These are phyloP conservation scores for Amiota communis DNA, from an alignment of 2,888 invertebrate species.

Conservation along the genomic window DNA sequence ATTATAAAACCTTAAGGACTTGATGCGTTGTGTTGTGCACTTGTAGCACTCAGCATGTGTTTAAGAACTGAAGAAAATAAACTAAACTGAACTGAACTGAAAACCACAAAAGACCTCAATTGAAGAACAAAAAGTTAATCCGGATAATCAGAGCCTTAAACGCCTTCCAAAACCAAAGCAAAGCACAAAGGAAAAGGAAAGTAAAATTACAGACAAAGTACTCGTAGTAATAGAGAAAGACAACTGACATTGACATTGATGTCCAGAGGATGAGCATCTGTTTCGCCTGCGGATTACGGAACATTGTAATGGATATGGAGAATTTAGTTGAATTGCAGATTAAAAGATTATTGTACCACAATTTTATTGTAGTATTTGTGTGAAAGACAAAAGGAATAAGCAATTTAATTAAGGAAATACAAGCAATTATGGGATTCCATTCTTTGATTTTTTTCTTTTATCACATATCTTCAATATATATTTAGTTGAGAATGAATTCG, in stretches of 20 bases:
- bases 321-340: constrained; percentile 4
- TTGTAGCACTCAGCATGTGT: constrained; percentile 52
- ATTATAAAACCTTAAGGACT: constrained; percentile 18
- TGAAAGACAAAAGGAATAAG: background rate
- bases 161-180: constrained; percentile 48
- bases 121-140: constrained; percentile 51
- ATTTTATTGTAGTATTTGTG: no score
- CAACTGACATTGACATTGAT: constrained; percentile 57
- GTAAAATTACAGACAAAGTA: constrained; percentile 7
- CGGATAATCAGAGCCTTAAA: constrained; percentile 56
- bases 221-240: constrained; percentile 18
- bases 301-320: no score
- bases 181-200: background rate
- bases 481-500: no score
- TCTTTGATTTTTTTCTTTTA: no score
- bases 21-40: constrained; percentile 40
- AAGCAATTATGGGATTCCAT: no score
- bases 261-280: constrained; percentile 39
- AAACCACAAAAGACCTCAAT: constrained; percentile 28
- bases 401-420: no score
- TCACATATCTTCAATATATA: no score
- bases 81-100: background rate
- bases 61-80: constrained; percentile 12
- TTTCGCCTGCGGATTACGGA: constrained; percentile 9
- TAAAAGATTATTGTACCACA: no score